Conservation (phyloP, 2,888 invertebrate species). For the Emmelina monodactyla region DNA sequence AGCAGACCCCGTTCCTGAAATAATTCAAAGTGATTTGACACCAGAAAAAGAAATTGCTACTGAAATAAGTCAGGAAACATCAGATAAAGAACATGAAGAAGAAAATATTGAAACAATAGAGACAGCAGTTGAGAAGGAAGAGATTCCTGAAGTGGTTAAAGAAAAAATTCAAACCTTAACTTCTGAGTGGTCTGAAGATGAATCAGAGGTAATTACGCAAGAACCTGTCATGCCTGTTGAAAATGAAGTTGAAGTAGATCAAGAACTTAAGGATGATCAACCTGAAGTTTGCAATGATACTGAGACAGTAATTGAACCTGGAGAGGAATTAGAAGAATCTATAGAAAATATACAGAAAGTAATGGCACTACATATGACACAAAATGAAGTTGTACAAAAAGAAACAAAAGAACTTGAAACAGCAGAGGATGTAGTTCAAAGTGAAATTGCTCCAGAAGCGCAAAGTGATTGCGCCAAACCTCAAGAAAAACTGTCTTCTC, state of each 20-base stretch:
- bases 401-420: slow-evolving; percentile 9
- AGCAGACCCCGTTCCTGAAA: no score
- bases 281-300: background rate
- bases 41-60: slow-evolving; percentile 9
- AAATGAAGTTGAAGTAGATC: slow-evolving; percentile 10
- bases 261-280: slow-evolving; percentile 1
- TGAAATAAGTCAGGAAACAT: no score
- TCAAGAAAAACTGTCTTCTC: slow-evolving; percentile 42
- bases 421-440: slow-evolving; percentile 11
- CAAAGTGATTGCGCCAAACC: slow-evolving; percentile 14
- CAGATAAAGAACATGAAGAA: slow-evolving; percentile 18
- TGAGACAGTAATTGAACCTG: background rate
- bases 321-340: slow-evolving; percentile 36
- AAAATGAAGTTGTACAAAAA: slow-evolving; percentile 5
- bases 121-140: background rate
- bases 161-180: slow-evolving; percentile 32
- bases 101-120: slow-evolving; percentile 10
- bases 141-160: slow-evolving; percentile 19
- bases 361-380: slow-evolving; percentile 38
- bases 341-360: slow-evolving; percentile 57
- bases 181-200: slow-evolving; percentile 51
- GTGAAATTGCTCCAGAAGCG: slow-evolving; percentile 15
- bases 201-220: slow-evolving; percentile 23
- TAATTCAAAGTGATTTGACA: no score
- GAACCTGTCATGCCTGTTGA: slow-evolving; percentile 9